phyloP scores from a whole-genome alignment of 2,888 invertebrate genomes.

The Ochlodes sylvanus region DNA sequence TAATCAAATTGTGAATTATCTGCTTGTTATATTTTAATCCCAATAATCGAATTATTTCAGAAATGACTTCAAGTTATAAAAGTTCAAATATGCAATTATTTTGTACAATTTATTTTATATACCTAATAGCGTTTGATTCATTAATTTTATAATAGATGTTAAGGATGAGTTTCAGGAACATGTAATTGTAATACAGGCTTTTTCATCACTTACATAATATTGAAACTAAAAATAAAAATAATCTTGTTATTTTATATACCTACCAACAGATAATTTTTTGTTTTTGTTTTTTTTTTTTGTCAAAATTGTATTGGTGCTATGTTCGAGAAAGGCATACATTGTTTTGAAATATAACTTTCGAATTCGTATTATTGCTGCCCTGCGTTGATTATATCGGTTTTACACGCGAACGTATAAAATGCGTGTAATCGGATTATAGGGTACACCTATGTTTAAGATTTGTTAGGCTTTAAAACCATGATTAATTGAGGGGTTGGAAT shows the following conservation, averaged over 20 bases:
- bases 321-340: slow-evolving; percentile 32
- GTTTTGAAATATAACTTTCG: slow-evolving; percentile 32
- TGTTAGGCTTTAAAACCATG: slow-evolving; percentile 73
- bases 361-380: slow-evolving; percentile 49
- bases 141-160: slow-evolving; percentile 37
- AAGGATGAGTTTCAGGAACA: slow-evolving; percentile 25
- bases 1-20: slow-evolving; percentile 6
- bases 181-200: slow-evolving; percentile 32
- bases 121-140: not conserved
- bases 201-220: slow-evolving; percentile 1
- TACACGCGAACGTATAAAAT: slow-evolving; percentile 67
- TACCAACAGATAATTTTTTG: not conserved
- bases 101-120: not conserved
- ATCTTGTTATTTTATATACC: not conserved
- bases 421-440: slow-evolving; percentile 79
- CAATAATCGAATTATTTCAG: not conserved
- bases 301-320: slow-evolving; percentile 44
- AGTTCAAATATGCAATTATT: slow-evolving; percentile 11
- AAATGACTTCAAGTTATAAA: not conserved
- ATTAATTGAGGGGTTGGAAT: slow-evolving; percentile 61
- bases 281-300: slow-evolving; percentile 22
- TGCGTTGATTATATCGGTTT: slow-evolving; percentile 75
- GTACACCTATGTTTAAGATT: slow-evolving; percentile 64
- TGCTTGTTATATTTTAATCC: not conserved
- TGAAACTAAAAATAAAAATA: not conserved